Evolutionary conservation across 1,140 invertebrate genomes (phyloP), one percentile per base, ranked within the genome.

Genomic region (Heliconius melpomene): DNA sequence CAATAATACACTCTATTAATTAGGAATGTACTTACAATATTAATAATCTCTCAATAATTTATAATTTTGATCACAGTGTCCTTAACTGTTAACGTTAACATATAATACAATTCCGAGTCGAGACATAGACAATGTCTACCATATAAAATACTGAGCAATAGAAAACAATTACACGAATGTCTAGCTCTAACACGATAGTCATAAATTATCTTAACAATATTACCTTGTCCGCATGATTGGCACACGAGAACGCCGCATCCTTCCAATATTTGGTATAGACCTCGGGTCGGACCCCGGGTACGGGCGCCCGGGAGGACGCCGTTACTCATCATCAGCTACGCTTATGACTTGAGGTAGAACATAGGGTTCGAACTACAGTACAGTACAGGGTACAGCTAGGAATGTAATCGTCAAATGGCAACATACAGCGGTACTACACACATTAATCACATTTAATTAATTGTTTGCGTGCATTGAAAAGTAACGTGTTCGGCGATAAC

Each of bases 21-120:
- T 93, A 93, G 91, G 91, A 93, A 94, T 94, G 91, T 93, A 93
- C 90, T 93, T 93, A 93, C 85, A 90, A 90, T 93, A 93, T 90
- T 93, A 91, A 94, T 92, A 93, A 94, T 93, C 91, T 94, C 91
- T 94, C 91, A 94, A 93, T 93, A 94, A 92, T 94, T 94, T 93
- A 93, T 94, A 94, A 94, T 94, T 94, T 94, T 90, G 92, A 94
- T 94, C 93, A 94, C 93, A 94, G 93, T 92, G 86, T 91, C 84
- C 91, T 94, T 94, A 91, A 94, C 91, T 94, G 93, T 93, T 93
- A 93, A 93, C 85, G 89, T 93, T 93, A 93, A 94, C 91, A 87
- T 93, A 91, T 91, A 87, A 89, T 91, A 94, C 91, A 93, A 93
- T 92, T 93, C 90, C 91, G 89, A 92, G 87, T 92, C 86, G 88